phyloP scores from a whole-genome alignment of 2,113 vertebrate genomes.

The cat (Felis catus) region DNA sequence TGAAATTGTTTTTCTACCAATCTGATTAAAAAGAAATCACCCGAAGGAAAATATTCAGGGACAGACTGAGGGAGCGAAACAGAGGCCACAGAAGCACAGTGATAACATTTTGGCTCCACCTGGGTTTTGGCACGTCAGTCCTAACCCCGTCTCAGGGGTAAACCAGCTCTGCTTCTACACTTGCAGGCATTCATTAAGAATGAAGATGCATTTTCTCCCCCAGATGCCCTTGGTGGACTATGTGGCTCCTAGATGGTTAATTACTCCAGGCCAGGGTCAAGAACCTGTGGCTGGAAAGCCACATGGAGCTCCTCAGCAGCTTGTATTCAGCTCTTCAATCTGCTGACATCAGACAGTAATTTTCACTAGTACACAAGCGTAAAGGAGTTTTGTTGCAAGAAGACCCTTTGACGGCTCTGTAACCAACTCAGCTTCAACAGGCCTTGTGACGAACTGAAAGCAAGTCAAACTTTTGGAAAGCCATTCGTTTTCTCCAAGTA shows the following conservation, averaged over 20 bases:
- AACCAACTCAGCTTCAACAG: conserved; percentile 70
- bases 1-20: conserved; percentile 32
- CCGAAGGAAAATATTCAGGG: neutral
- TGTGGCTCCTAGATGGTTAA: conserved; percentile 68
- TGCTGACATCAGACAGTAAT: conserved; percentile 71
- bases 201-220: conserved; percentile 53
- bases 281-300: conserved; percentile 62
- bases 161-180: neutral
- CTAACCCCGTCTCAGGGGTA: conserved; percentile 9
- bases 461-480: conserved; percentile 71
- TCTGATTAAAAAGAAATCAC: conserved; percentile 49
- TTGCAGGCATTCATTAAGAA: conserved; percentile 18
- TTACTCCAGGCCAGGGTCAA: conserved; percentile 75
- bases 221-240: conserved; percentile 37
- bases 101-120: neutral
- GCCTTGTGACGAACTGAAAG: conserved; percentile 59
- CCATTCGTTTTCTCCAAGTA: conserved; percentile 55
- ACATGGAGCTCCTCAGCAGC: conserved; percentile 68
- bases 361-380: conserved; percentile 71
- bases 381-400: conserved; percentile 65
- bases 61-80: neutral
- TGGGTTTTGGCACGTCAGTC: neutral
- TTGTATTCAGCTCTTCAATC: conserved; percentile 75
- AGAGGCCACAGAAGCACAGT: neutral
- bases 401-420: conserved; percentile 63